These are phyloP conservation scores for Hirundo rustica DNA, from an alignment of 2,797 vertebrate genomes.

Conservation along the genomic window DNA sequence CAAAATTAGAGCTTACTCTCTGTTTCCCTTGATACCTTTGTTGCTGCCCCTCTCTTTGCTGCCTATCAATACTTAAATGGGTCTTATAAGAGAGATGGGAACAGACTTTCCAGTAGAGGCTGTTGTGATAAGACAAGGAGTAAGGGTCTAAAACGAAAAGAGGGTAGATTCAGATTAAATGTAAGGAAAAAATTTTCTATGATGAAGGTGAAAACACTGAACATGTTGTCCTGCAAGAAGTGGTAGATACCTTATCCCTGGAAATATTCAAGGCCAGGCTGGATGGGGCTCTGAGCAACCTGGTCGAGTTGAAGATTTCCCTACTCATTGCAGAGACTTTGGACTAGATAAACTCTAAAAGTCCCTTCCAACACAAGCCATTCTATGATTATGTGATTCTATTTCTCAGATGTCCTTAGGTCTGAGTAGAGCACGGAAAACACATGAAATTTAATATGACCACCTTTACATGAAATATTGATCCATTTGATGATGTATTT, in stretches of 20 bases:
- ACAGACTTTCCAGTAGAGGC: not conserved
- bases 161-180: not conserved
- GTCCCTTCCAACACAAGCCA: not conserved
- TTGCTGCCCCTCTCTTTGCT: not conserved
- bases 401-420: not conserved
- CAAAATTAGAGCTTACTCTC: not conserved
- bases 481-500: not conserved
- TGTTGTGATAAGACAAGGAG: not conserved
- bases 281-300: fast-evolving
- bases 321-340: not conserved
- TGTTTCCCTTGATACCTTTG: not conserved
- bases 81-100: not conserved
- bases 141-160: not conserved
- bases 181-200: not conserved
- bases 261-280: not conserved
- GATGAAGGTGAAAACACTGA: not conserved
- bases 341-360: not conserved
- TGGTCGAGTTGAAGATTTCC: not conserved
- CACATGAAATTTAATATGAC: not conserved
- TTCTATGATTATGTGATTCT: not conserved
- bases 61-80: not conserved
- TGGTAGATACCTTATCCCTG: not conserved
- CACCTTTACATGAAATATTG: not conserved
- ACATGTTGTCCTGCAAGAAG: not conserved
- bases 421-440: not conserved